These are phyloP conservation scores for Chydorus sphaericus DNA, from an alignment of 2,888 invertebrate species.

Conservation along the genomic window DNA sequence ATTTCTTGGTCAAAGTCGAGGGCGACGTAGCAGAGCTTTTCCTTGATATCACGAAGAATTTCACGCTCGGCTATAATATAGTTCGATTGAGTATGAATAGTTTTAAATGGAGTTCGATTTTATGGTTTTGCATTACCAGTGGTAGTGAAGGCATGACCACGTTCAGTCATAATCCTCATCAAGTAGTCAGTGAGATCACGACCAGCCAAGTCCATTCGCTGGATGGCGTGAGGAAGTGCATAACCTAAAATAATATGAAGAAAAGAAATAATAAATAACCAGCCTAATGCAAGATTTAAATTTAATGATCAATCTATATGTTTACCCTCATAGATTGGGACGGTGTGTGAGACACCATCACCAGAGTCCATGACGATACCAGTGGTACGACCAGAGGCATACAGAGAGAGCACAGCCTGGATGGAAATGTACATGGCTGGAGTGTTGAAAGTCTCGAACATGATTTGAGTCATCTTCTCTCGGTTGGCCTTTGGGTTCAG, in stretches of 20 bases:
- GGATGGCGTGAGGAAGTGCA: constrained; percentile 80
- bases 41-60: constrained; percentile 87
- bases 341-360: constrained; percentile 35
- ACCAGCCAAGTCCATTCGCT: constrained; percentile 81
- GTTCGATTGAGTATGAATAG: too few relatives aligned
- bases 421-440: too few relatives aligned
- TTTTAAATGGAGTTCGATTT: not conserved
- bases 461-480: constrained; percentile 93
- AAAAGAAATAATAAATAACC: too few relatives aligned
- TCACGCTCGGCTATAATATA: constrained; percentile 69
- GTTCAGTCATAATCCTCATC: constrained; percentile 27
- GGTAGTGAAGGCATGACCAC: constrained; percentile 20
- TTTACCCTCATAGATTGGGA: constrained; percentile 32
- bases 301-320: too few relatives aligned
- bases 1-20: constrained; percentile 82
- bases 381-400: too few relatives aligned
- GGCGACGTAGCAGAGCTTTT: constrained; percentile 77
- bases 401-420: too few relatives aligned
- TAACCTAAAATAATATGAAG: too few relatives aligned
- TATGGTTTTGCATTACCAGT: not conserved
- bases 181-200: constrained; percentile 30
- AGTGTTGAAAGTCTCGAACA: too few relatives aligned
- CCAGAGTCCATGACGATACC: constrained; percentile 36
- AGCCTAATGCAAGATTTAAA: too few relatives aligned
- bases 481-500: constrained; percentile 89